Percentiles rank a stretch among this genome's conserved stretches.
Conservation (phyloP, 2,797 vertebrate species). For the Anguilla anguilla region DNA sequence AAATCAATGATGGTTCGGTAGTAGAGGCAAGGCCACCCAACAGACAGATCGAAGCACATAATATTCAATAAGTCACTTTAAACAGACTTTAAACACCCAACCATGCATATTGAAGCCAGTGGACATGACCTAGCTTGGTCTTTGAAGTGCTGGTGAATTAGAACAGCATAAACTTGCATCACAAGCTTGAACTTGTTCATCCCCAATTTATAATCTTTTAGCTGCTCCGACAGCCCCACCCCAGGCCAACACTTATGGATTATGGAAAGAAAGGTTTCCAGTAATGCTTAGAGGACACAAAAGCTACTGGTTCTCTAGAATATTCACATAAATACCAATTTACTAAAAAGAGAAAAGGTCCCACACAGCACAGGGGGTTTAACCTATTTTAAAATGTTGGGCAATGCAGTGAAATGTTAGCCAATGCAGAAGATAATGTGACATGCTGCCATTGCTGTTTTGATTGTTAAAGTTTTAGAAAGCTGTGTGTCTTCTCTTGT, state of each 20-base stretch:
- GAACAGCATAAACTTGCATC: constrained; percentile 48
- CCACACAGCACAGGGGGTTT: neutral
- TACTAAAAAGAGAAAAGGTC: constrained; percentile 12
- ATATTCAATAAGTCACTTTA: neutral
- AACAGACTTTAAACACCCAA: neutral
- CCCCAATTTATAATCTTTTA: constrained; percentile 52
- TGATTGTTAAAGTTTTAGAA: neutral
- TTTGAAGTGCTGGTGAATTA: constrained; percentile 63
- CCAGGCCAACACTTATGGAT: constrained; percentile 52
- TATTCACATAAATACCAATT: neutral
- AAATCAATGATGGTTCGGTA: neutral
- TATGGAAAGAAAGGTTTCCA: constrained; percentile 29
- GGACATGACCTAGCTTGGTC: constrained; percentile 43
- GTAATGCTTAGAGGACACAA: constrained; percentile 8
- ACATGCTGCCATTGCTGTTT: neutral
- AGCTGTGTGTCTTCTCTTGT: neutral
- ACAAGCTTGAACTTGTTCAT: constrained; percentile 65
- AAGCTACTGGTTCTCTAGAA: neutral
- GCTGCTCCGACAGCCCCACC: constrained; percentile 63
- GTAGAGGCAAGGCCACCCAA: neutral
- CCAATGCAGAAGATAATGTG: neutral
- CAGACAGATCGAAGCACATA: no score
- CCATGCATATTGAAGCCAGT: constrained; percentile 27
- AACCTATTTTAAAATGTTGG: neutral
- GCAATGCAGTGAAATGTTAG: neutral